Base-by-base conservation (phyloP, 2,888 invertebrate genomes). In the Pantelozetes paolii region DNA sequence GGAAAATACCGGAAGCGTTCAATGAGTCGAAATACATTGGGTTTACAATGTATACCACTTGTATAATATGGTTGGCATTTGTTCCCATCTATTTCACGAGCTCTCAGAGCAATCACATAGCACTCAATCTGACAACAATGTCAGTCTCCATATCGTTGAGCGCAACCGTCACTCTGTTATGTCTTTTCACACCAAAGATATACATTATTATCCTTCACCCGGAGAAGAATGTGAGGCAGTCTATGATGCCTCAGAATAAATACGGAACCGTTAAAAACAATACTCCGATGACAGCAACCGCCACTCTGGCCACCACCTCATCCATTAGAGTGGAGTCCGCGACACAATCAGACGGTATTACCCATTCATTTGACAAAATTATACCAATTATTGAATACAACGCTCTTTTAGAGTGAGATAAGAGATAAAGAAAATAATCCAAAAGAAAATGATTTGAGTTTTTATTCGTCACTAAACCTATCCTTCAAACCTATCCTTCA, bases 71-170 rank as follows among this genome's bases (percentile, higher is more conserved):
- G 83, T 78, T 83, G 72, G 84, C 82, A 5, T 83, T 84, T 76
- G 82, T 84, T 32, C 83, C 83, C 50, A 82, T 83, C 81, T 93
- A 94, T 84, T 92, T 83, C 75, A 82, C 81, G 57, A 83, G 83
- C 18, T 54, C 69, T 23, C 67, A 73, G 40, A 69, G 73, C 30
- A 79, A 80, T 74, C 81, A 82, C 75, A 82, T 94, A 77, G 91
- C 92, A 15, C 85, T 96, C 76, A 87, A 96, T 76, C 91, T 95
- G 82, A 94, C 93, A 79, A 94, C 94, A 82, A 93, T 96, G 91
- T 93, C 94, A 73, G 92, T 95, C 80, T 94, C 95, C 79, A 94
- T 96, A 82, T 93, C 92, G 76, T 87, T 97, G 78, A 93, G 93
- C 79, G 95, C 94, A 77, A 92, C 92, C 79, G 95, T 96, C 78